Conservation (phyloP, 2,888 invertebrate species). For the Branchellion lobata region DNA sequence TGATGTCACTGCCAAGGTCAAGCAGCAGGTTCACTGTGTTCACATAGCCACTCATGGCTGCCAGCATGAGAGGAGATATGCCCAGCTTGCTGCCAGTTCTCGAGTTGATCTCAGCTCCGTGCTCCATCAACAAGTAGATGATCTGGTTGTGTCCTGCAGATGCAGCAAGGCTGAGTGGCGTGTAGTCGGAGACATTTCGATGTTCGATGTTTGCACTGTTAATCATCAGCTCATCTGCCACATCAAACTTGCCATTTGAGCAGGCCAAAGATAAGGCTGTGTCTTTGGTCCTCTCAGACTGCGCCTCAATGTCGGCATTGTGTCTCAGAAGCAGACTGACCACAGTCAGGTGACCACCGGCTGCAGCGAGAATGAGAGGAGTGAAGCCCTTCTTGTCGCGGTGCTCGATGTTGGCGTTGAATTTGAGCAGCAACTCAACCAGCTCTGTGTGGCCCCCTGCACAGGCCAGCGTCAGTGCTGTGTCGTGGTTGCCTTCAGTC, state of each 20-base stretch:
- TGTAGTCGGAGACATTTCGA: constrained; percentile 97
- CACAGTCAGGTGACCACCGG: constrained; percentile 83
- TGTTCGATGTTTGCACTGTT: constrained; percentile 90
- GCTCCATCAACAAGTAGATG: constrained; percentile 84
- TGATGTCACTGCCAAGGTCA: constrained; percentile 97
- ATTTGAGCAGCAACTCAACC: constrained; percentile 82
- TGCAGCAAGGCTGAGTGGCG: constrained; percentile 95
- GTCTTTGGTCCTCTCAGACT: constrained; percentile 97
- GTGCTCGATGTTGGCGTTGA: constrained; percentile 95
- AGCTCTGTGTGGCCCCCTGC: constrained; percentile 89
- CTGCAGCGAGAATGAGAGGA: constrained; percentile 92
- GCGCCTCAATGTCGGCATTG: constrained; percentile 96
- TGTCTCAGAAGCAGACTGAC: constrained; percentile 89
- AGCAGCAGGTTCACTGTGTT: constrained; percentile 89
- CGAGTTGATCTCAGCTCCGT: constrained; percentile 97
- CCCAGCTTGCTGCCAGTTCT: constrained; percentile 84
- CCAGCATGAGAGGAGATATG: constrained; percentile 96
- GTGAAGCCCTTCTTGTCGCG: constrained; percentile 97
- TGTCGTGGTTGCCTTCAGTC: constrained; percentile 98
- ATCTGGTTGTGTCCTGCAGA: constrained; percentile 98
- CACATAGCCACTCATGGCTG: constrained; percentile 97
- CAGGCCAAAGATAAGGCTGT: constrained; percentile 95
- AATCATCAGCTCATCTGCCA: constrained; percentile 84
- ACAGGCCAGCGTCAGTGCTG: constrained; percentile 93
- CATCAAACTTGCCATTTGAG: constrained; percentile 92